Base-by-base conservation (phyloP, 2,888 invertebrate species). In the Heliconius charithonia region DNA sequence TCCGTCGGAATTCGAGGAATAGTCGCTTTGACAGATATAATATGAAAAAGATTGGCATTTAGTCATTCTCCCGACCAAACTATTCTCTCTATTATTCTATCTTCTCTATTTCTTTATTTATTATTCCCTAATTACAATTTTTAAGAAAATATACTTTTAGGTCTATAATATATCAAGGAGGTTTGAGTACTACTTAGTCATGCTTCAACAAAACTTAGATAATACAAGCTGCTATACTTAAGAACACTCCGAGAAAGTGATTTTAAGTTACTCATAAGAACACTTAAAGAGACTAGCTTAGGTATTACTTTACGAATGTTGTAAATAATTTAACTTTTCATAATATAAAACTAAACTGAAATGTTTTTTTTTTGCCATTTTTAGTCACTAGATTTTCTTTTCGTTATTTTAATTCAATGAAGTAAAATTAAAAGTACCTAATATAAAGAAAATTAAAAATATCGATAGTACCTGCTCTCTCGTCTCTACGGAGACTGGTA, bases 161-260 rank as follows among this genome's bases (percentile, higher is more conserved):
- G 37, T 67, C 67, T 67, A n/a, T n/a, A 56, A 51, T 51, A 51
- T n/a, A n/a, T 71, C 29, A 22, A 51, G 27, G 29, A 70, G 27
- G 51, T 29, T 56, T 70, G 29, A 70, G 51, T 13, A 41, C 41
- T 71, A 29, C 71, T 71, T 56, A 56, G 22, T 56, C 32, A 59
- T 72, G 32, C 71, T 59, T 32, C n/a, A n/a, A 7, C n/a, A n/a
- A 22, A 71, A 71, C 71, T 56, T 29, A 72, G n/a, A 72, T 56
- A 71, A 71, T 56, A 71, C 22, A 71, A 71, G 37, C 29, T 37
- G 37, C 67, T 37, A 37, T 37, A 71, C 51, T 71, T 27, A 71
- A 29, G 29, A 29, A 29, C 70, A 22, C 45, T 71, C 22, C 1
- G 22, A 27, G 27, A 71, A 71, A 45, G 29, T 51, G 12, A 51